Evolutionary conservation across 2,797 vertebrate species (phyloP).

Genomic region (Xenopus petersii): DNA sequence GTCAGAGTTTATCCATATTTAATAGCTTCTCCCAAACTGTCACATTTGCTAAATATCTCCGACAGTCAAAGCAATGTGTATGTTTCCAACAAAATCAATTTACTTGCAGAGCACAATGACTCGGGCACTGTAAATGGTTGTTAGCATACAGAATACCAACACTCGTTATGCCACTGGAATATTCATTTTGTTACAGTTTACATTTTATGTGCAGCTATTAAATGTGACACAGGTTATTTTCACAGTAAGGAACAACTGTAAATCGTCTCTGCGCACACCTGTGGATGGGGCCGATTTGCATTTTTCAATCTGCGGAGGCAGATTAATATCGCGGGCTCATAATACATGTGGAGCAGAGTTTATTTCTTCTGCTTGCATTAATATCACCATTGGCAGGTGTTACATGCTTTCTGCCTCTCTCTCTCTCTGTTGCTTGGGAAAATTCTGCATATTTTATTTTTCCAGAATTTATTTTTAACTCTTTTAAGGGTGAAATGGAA

Average conservation of each 20-base stretch:
- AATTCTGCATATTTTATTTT: conserved; percentile 1
- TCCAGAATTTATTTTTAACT: conserved; percentile 1
- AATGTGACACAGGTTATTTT: conserved; percentile 59
- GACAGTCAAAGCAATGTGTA: conserved; percentile 16
- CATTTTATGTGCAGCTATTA: conserved; percentile 54
- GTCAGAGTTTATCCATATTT: neutral
- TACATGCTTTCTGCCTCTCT: conserved; percentile 9
- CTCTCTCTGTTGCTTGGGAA: neutral
- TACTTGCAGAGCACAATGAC: conserved; percentile 30
- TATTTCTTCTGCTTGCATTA: conserved; percentile 54
- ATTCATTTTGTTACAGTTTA: conserved; percentile 55
- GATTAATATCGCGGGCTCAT: conserved; percentile 57
- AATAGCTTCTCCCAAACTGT: conserved; percentile 24
- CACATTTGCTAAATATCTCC: conserved; percentile 17
- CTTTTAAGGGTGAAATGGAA: neutral
- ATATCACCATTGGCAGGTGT: conserved; percentile 45
- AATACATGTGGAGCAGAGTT: conserved; percentile 41
- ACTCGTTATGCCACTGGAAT: conserved; percentile 55
- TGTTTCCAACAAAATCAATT: conserved; percentile 39
- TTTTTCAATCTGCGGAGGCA: conserved; percentile 57
- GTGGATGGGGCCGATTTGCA: conserved; percentile 55
- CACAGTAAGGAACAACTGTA: conserved; percentile 55
- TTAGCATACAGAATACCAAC: conserved; percentile 43
- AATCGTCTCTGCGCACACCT: conserved; percentile 54
- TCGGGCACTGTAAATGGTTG: conserved; percentile 34